phyloP scores from a whole-genome alignment of 2,113 vertebrate species.

The Mellivora capensis region DNA sequence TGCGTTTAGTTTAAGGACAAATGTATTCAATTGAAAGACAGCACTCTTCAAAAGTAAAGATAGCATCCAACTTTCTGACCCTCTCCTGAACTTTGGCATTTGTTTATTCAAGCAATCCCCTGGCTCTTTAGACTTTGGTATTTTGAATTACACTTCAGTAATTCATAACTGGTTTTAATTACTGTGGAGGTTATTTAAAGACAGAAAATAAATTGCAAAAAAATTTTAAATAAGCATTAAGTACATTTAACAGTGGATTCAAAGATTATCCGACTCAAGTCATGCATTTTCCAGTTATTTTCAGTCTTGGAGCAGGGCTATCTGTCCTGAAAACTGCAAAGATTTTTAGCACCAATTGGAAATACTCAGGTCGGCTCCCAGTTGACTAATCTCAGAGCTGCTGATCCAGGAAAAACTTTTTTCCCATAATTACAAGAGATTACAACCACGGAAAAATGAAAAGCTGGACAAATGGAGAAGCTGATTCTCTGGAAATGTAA shows the following conservation, averaged over 20 bases:
- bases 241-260: constrained; percentile 48
- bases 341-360: constrained; percentile 50
- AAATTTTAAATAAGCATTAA: constrained; percentile 48
- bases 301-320: constrained; percentile 16
- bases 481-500: constrained; percentile 43
- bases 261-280: constrained; percentile 13
- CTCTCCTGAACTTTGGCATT: constrained; percentile 26
- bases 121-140: background rate
- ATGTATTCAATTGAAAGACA: background rate
- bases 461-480: background rate
- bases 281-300: constrained; percentile 44
- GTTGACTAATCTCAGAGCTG: constrained; percentile 42
- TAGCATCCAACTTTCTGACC: background rate
- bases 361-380: constrained; percentile 53
- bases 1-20: background rate
- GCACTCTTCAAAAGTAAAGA: background rate
- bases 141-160: background rate
- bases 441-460: background rate
- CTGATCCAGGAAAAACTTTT: constrained; percentile 16
- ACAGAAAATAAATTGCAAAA: constrained; percentile 58
- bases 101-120: constrained; percentile 31
- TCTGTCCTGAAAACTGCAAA: constrained; percentile 43
- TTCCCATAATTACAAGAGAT: constrained; percentile 43
- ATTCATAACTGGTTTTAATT: constrained; percentile 56
- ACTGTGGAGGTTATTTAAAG: constrained; percentile 47